phyloP scores from a whole-genome alignment of 2,113 vertebrate genomes.

The Sebastes fasciatus region DNA sequence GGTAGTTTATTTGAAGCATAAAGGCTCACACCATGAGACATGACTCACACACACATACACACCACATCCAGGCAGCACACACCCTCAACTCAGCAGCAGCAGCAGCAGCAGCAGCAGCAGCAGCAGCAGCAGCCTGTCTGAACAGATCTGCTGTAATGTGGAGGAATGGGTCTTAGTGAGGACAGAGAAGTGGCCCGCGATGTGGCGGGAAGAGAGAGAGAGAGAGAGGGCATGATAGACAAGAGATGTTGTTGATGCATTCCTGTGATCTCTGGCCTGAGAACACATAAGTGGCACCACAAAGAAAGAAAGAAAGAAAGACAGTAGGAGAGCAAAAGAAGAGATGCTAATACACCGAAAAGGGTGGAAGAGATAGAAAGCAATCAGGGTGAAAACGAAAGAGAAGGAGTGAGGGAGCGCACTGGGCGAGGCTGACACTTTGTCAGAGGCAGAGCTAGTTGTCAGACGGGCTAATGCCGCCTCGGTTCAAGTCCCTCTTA shows the following conservation, averaged over 20 bases:
- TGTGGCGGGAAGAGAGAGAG: background rate
- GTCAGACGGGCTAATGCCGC: slow-evolving; percentile 79
- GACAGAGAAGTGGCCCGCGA: slow-evolving; percentile 23
- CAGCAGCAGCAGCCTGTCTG: slow-evolving; percentile 31
- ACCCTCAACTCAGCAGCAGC: background rate
- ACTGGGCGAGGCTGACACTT: slow-evolving; percentile 59
- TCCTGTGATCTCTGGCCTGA: slow-evolving; percentile 53
- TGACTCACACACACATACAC: slow-evolving; percentile 3
- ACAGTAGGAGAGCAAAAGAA: slow-evolving; percentile 34
- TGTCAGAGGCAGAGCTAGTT: slow-evolving; percentile 66
- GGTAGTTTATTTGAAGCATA: slow-evolving; percentile 38
- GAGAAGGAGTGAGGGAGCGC: slow-evolving; percentile 41
- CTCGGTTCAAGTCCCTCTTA: slow-evolving; percentile 78
- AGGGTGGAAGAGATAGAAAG: slow-evolving; percentile 60
- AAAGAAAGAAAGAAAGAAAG: slow-evolving; percentile 7
- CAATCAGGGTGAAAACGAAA: slow-evolving; percentile 55
- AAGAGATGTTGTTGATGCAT: slow-evolving; percentile 47
- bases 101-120: slow-evolving; percentile 11
- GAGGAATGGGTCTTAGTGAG: slow-evolving; percentile 31
- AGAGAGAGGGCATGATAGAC: slow-evolving; percentile 9
- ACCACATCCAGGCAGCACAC: background rate
- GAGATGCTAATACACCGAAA: slow-evolving; percentile 43
- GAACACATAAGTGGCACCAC: slow-evolving; percentile 36
- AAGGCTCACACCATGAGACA: slow-evolving; percentile 12
- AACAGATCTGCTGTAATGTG: slow-evolving; percentile 37